Evolutionary conservation across 2,113 vertebrate species (phyloP), one percentile per base, ranked within the genome.

Genomic region (Caretta caretta): DNA sequence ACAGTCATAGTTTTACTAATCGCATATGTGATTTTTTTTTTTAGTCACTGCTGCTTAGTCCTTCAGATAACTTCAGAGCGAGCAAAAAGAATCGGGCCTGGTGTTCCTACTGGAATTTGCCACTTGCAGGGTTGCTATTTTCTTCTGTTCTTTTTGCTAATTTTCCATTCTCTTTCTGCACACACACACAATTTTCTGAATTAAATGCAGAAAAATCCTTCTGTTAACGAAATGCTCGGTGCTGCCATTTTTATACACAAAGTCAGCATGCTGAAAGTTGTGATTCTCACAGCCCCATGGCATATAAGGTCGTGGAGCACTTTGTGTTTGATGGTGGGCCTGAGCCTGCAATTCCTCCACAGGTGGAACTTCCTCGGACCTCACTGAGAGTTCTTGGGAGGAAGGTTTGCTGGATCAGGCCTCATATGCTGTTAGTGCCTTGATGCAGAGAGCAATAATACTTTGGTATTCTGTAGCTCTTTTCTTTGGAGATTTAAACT

Each of bases 141-240:
- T 83, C 91, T 92, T 85, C 56, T 50, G 20, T 57, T 87, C 72
- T 88, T 90, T 92, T 80, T 85, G 90, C 90, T 94, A 75, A 93
- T 83, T 90, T 78, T 86, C 87, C 89, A 78, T 89, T 95, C 78
- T 86, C 90, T 90, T 51, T 94, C 92, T 91, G 48, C 19, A 10
- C 93, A 96, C 89, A 42, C 22, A 24, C 50, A 75, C 72, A 31
- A 46, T 29, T 80, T 96, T 92, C 95, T 93, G 85, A 83, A 49
- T 86, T 56, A 92, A 95, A 90, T 27, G 80, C 92, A 95, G 95
- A 42, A 8, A 92, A 2, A 79, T 57, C 62, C 88, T 50, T 1
- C 24, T 57, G 93, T 92, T 97, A 92, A 96, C 88, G 88, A 49
- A 49, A 78, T 89, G 89, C 93, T 87, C 51, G 62, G 94, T 90